phyloP scores from a whole-genome alignment of 1,140 invertebrate genomes.

The Drosophila albomicans region DNA sequence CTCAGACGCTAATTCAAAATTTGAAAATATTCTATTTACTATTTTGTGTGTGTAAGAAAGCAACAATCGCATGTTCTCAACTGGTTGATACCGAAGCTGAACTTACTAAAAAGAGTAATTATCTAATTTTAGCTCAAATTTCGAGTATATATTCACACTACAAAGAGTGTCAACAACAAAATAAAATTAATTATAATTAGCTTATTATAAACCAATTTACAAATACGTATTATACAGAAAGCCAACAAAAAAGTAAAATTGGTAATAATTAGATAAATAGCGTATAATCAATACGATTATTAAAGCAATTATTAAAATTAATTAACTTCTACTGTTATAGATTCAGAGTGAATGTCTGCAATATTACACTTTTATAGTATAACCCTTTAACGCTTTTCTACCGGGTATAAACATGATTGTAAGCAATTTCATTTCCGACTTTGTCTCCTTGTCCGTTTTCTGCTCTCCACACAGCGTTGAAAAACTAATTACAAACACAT shows the following conservation, averaged over 20 bases:
- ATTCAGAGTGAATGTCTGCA: no score
- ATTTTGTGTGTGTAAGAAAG: constrained; percentile 56
- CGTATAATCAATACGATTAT: no score
- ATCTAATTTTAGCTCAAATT: no score
- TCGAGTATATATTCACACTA: no score
- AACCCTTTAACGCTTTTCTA: neutral
- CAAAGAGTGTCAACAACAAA: no score
- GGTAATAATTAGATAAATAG: no score
- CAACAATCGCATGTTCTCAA: neutral
- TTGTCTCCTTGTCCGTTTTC: constrained; percentile 6
- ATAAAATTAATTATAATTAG: no score
- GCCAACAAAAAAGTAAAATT: no score
- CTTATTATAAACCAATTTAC: no score
- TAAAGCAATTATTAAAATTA: no score
- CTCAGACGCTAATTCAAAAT: constrained; percentile 77
- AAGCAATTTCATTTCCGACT: constrained; percentile 80
- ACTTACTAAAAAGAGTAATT: neutral
- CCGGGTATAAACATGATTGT: constrained; percentile 69
- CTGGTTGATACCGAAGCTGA: neutral
- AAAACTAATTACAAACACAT: constrained; percentile 83
- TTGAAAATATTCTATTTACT: constrained; percentile 80
- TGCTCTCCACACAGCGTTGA: constrained; percentile 28
- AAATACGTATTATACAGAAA: no score
- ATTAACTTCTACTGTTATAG: no score
- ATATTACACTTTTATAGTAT: neutral